Evolutionary conservation across 1,140 invertebrate species (phyloP).

Genomic region (Piezodorus guildinii): DNA sequence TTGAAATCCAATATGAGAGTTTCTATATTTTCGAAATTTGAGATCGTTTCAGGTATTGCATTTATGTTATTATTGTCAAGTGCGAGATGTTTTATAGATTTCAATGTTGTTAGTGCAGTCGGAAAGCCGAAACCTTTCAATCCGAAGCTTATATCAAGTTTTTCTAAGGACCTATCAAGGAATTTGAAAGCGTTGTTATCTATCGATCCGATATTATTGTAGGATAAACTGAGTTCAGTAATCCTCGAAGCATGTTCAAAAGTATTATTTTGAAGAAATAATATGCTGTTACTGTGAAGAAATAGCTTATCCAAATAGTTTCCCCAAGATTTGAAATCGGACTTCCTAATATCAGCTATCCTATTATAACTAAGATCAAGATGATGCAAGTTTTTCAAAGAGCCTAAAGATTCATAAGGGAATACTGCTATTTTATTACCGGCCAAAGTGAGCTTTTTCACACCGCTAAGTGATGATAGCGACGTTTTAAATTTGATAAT

Average conservation of each 20-base stretch:
- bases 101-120: slow-evolving; percentile 49
- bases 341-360: slow-evolving; percentile 57
- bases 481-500: slow-evolving; percentile 43
- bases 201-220: slow-evolving; percentile 68
- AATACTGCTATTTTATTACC: slow-evolving; percentile 64
- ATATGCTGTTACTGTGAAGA: slow-evolving; percentile 41
- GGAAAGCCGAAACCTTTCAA: slow-evolving; percentile 66
- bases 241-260: slow-evolving; percentile 57
- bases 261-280: slow-evolving; percentile 53
- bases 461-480: slow-evolving; percentile 41
- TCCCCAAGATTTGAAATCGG: slow-evolving; percentile 63
- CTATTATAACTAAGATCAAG: slow-evolving; percentile 78
- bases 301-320: slow-evolving; percentile 33
- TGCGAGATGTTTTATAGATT: slow-evolving; percentile 66
- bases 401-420: slow-evolving; percentile 51
- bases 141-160: slow-evolving; percentile 73
- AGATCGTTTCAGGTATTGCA: slow-evolving; percentile 47
- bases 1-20: slow-evolving; percentile 83
- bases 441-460: slow-evolving; percentile 65
- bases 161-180: slow-evolving; percentile 56
- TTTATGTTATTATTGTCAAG: slow-evolving; percentile 80
- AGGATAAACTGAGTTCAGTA: slow-evolving; percentile 74
- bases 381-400: slow-evolving; percentile 57
- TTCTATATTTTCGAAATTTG: slow-evolving; percentile 55
- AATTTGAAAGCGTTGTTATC: slow-evolving; percentile 63